Base-by-base conservation (phyloP, 2,113 vertebrate species). In the Gallinago media region DNA sequence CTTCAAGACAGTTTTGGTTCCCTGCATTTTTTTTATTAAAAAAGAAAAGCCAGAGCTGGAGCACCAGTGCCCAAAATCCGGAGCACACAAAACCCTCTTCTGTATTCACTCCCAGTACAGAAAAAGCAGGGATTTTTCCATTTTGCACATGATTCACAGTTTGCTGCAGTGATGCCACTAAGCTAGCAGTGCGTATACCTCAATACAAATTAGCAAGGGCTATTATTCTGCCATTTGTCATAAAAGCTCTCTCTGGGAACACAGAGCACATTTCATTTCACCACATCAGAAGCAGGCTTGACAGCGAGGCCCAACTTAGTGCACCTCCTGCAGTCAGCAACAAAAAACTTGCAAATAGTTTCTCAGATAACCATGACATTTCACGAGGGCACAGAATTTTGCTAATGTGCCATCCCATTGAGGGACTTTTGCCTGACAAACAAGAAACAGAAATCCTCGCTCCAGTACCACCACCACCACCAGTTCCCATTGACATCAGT, bases 191-290 rank as follows among this genome's bases (percentile, higher is more conserved):
- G 2, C 40, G n/a, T 77, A 80, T 40, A 93, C 55, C 34, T 92
- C 67, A 91, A 32, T 29, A 47, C 58, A 94, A 90, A 88, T 93
- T 95, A 95, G 32, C 40, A 81, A 46, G 36, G n/a, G 26, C 49
- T 66, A 15, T 71, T 88, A 86, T 94, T 87, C 71, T 92, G 23
- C 46, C 46, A 34, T 80, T 96, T 91, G 79, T 85, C 78, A 83
- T 78, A 59, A 85, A 85, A 76, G 19, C 11, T 86, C 20, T 83
- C 15, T 47, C 76, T 85, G 84, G 66, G 56, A 96, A 84, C 63
- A 65, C 23, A 85, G 78, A 88, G 9, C 9, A 31, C 25, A 12
- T 91, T 94, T 93, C 47, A 78, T 56, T 88, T 93, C 62, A 47
- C 34, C 67, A 74, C n/a, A 32, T 90, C 59, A 78, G 27, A 82